A percentile compares a stretch with the other conserved stretches of the same genome.
Conservation (phyloP, 2,797 vertebrate species). For the Staurois parvus region DNA sequence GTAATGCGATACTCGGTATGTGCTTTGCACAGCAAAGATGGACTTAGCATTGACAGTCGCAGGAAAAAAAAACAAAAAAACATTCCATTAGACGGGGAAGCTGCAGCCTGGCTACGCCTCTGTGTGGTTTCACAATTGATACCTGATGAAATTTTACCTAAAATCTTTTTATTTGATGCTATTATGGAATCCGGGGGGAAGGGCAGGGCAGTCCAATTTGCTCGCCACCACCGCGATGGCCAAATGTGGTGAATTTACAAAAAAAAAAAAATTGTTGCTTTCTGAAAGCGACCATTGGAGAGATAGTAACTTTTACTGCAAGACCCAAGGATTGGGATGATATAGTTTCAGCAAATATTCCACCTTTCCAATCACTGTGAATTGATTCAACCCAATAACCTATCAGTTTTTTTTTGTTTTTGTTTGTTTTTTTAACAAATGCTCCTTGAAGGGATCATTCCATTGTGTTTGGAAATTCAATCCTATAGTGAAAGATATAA, state of each 20-base stretch:
- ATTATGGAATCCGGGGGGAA: constrained; percentile 75
- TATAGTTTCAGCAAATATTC: no score
- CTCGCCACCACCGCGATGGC: constrained; percentile 5
- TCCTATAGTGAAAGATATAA: no score
- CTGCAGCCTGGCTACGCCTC: constrained; percentile 74
- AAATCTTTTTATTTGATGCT: constrained; percentile 87
- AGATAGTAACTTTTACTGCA: no score
- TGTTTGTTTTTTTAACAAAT: no score
- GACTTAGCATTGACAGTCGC: constrained; percentile 78
- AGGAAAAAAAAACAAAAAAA: constrained; percentile 68
- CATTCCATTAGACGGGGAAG: constrained; percentile 79
- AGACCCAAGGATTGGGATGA: no score
- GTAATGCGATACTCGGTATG: constrained; percentile 78
- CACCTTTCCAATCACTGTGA: no score
- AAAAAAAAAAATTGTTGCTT: background rate
- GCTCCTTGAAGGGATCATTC: no score
- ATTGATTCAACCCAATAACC: no score
- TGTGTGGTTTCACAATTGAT: constrained; percentile 79
- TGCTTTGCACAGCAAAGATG: constrained; percentile 75
- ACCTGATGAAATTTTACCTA: constrained; percentile 83
- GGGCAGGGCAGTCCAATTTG: constrained; percentile 69
- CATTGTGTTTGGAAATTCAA: no score
- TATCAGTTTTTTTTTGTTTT: no score
- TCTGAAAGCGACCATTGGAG: background rate
- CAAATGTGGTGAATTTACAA: background rate